phyloP scores from a whole-genome alignment of 2,113 vertebrate species.

The Apteryx mantelli region DNA sequence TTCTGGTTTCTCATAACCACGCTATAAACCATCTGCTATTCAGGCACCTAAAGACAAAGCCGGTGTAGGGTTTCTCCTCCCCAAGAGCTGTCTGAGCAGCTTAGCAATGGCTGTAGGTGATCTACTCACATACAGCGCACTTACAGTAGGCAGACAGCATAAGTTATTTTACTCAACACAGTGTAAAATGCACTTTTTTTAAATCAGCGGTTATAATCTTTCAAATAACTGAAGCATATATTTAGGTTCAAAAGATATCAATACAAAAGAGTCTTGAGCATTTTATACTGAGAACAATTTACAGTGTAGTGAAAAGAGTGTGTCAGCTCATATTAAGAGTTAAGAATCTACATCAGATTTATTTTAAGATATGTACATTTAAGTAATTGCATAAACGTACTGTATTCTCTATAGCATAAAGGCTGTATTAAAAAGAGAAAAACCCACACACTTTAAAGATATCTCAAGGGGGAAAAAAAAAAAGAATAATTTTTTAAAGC shows the following conservation, averaged over 20 bases:
- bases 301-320: neutral
- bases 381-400: neutral
- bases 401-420: neutral
- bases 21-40: neutral
- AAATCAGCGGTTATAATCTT: neutral
- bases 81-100: neutral
- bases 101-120: neutral
- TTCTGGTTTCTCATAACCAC: neutral
- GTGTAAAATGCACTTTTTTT: neutral
- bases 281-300: neutral
- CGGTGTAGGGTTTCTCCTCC: neutral
- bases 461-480: neutral
- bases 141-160: neutral
- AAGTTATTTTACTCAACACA: neutral
- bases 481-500: neutral
- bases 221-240: neutral
- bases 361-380: neutral
- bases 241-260: neutral
- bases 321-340: neutral
- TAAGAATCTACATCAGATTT: neutral
- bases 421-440: neutral
- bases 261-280: neutral
- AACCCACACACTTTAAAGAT: neutral
- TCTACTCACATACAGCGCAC: accelerated
- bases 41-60: neutral